Evolutionary conservation across 92 coral and sea anemone species (phyloP), one percentile per base, ranked within the genome.

Genomic region (Zoanthus solanderi): DNA sequence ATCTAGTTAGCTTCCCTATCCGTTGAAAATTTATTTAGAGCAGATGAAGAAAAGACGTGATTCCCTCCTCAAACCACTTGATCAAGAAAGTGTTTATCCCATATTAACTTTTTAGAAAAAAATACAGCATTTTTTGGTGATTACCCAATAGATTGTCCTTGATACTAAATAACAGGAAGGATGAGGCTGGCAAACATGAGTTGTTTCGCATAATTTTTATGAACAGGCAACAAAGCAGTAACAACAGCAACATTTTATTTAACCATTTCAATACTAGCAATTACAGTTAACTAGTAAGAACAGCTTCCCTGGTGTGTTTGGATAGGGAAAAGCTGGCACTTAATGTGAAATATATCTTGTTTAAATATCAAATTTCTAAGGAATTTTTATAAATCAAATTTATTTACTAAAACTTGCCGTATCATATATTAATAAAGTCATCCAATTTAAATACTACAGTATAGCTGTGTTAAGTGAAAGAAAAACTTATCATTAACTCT

Each of bases 211-310:
- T 65, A 0, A 0, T n/a, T 65, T 65, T 65, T 65, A 65, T 65
- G 71, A 65, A n/a, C n/a, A n/a, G n/a, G n/a, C n/a, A n/a, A n/a
- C 71, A 65, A 65, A 65, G 71, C 71, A 65, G 32, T 65, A 65
- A 65, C 71, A 65, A 28, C 32, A n/a, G 71, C 71, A 65, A 65
- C 32, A 65, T 65, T 65, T 65, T 65, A 65, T 65, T 65, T 65
- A 65, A 65, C n/a, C n/a, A n/a, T n/a, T n/a, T n/a, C n/a, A n/a
- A n/a, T n/a, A 65, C 34, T 65, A 65, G 71, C 7, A 65, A 3
- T 65, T 65, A 57, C 63, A 57, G 63, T 57, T 57, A 57, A 57
- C 63, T 57, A 57, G 63, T 57, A 57, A 57, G 63, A 57, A 57
- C 63, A 57, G 63, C 63, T 57, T 57, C 63, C 63, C 63, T 57